Conservation (phyloP, 2,888 invertebrate species). For the Apamea monoglypha region DNA sequence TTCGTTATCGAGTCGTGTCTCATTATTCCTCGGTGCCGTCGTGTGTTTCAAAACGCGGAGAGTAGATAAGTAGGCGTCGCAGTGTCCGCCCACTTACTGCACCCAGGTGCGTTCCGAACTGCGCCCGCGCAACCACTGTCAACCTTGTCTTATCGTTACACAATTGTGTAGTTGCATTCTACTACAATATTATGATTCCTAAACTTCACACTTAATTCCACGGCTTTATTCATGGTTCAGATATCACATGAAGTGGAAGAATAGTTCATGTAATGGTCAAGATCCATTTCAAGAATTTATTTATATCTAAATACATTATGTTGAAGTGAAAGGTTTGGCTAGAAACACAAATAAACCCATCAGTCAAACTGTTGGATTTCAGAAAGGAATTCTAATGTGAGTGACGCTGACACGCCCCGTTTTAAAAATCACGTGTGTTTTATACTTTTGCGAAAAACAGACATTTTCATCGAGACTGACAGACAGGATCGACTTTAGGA, state of each 20-base stretch:
- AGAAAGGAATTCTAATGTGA: slow-evolving; percentile 30
- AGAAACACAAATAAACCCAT: slow-evolving; percentile 44
- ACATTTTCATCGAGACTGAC: slow-evolving; percentile 70
- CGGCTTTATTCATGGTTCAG: slow-evolving; percentile 6
- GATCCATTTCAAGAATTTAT: background rate
- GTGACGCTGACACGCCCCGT: slow-evolving; percentile 28
- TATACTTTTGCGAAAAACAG: slow-evolving; percentile 61
- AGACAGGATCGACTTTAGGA: slow-evolving; percentile 69
- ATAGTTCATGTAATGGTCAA: background rate
- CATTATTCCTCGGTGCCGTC: slow-evolving; percentile 74
- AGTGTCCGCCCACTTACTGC: slow-evolving; percentile 83
- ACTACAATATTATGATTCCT: slow-evolving; percentile 62
- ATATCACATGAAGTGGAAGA: background rate
- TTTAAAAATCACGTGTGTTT: slow-evolving; percentile 32
- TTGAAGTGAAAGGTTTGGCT: slow-evolving; percentile 13
- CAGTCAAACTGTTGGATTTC: slow-evolving; percentile 42
- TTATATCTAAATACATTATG: slow-evolving; percentile 11
- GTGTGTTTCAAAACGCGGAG: slow-evolving; percentile 75
- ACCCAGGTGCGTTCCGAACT: slow-evolving; percentile 81
- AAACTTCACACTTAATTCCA: slow-evolving; percentile 42
- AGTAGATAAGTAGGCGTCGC: slow-evolving; percentile 79
- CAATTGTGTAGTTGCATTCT: slow-evolving; percentile 74
- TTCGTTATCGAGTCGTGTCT: slow-evolving; percentile 74
- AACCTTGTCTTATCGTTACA: slow-evolving; percentile 77
- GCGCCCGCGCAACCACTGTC: slow-evolving; percentile 71